These are phyloP conservation scores for Drosophila aldrichi DNA, from an alignment of 2,888 invertebrate genomes.

Conservation along the genomic window DNA sequence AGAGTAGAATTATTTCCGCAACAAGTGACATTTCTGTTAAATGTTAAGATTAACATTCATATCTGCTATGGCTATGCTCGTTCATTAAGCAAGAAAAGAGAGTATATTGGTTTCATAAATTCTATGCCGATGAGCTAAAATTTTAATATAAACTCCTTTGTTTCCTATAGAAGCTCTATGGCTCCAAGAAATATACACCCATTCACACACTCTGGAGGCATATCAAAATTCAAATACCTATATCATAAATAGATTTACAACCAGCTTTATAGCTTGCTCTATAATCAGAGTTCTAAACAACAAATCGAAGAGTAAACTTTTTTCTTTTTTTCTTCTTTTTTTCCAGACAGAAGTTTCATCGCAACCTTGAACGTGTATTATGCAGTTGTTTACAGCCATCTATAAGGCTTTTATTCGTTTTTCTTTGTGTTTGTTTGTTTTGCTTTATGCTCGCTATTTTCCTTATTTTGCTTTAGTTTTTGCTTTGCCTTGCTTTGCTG, in stretches of 20 bases:
- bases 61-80: conserved; percentile 7
- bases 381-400: not conserved
- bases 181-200: too few species aligned
- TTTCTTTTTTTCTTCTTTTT: not conserved
- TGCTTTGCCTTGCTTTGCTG: conserved; percentile 40
- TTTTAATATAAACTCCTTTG: too few species aligned
- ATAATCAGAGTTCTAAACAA: not conserved
- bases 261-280: not conserved
- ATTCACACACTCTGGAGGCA: too few species aligned
- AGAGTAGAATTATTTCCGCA: conserved; percentile 33
- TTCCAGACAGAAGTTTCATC: not conserved
- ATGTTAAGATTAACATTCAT: conserved; percentile 49
- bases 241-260: not conserved
- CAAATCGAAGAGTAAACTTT: not conserved
- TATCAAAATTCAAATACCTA: too few species aligned
- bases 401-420: not conserved
- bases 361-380: not conserved
- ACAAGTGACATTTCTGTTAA: conserved; percentile 54
- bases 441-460: conserved; percentile 38
- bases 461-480: conserved; percentile 38
- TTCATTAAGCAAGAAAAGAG: not conserved
- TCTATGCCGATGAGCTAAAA: not conserved
- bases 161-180: too few species aligned
- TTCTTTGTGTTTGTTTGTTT: conserved; percentile 32
- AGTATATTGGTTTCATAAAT: not conserved